Evolutionary conservation across 2,888 invertebrate species (phyloP).

Genomic region (Spodoptera exigua): DNA sequence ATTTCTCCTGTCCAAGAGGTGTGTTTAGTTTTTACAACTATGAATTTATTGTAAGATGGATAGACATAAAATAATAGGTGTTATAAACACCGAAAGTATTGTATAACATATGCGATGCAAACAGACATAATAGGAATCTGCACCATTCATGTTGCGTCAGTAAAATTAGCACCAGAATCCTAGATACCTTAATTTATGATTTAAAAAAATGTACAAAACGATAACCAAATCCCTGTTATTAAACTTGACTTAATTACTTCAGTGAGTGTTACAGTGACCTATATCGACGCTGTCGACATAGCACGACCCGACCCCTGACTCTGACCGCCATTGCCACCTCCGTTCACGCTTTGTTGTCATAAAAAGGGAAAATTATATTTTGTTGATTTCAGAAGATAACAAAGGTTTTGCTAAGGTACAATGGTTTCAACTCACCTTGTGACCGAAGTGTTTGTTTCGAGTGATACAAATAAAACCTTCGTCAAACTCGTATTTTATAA

Average conservation of each 20-base stretch:
- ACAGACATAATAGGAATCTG: no score
- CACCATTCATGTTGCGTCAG: no score
- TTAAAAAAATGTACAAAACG: constrained; percentile 50
- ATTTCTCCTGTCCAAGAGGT: no score
- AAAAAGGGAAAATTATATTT: constrained; percentile 29
- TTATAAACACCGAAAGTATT: no score
- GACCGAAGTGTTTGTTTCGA: constrained; percentile 6
- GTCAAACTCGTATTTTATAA: background rate
- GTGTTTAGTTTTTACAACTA: no score
- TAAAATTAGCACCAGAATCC: no score
- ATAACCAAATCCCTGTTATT: constrained; percentile 60
- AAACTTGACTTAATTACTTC: constrained; percentile 57
- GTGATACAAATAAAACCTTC: constrained; percentile 8
- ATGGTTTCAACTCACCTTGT: constrained; percentile 6
- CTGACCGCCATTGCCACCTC: constrained; percentile 32
- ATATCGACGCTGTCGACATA: constrained; percentile 50
- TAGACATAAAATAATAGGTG: no score
- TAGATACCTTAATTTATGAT: background rate
- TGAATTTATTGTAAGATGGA: no score
- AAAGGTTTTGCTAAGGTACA: background rate
- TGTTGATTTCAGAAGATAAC: constrained; percentile 26
- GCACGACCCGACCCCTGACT: constrained; percentile 32
- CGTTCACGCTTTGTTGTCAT: constrained; percentile 41
- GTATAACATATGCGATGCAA: no score
- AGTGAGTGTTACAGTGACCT: constrained; percentile 57